phyloP scores from a whole-genome alignment of 2,797 vertebrate species.

The Falco peregrinus region DNA sequence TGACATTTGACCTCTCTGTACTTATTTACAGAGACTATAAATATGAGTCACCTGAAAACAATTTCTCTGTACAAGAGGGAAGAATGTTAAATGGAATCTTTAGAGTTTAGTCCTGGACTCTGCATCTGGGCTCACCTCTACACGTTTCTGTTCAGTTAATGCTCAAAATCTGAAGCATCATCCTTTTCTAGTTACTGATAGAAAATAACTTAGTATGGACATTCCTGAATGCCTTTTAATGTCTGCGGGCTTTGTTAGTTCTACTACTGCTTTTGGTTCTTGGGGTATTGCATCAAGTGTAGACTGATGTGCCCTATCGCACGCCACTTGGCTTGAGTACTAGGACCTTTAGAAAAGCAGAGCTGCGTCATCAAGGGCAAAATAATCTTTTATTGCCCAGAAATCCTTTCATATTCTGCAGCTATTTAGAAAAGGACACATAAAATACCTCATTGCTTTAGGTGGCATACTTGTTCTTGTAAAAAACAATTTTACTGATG shows the following conservation, averaged over 20 bases:
- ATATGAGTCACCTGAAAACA: background rate
- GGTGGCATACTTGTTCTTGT: background rate
- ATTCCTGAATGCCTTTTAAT: background rate
- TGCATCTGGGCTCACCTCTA: background rate
- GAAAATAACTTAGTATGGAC: background rate
- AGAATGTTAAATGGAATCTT: background rate
- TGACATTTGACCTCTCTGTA: background rate
- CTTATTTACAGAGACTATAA: background rate
- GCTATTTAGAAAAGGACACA: background rate
- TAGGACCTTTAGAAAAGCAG: background rate
- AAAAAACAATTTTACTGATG: background rate
- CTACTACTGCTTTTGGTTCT: background rate
- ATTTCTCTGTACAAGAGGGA: background rate
- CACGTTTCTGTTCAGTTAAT: fast-evolving
- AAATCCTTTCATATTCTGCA: background rate
- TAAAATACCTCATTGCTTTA: fast-evolving
- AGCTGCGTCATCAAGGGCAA: background rate
- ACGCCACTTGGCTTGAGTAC: background rate
- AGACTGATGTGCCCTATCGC: background rate
- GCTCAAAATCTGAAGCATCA: background rate
- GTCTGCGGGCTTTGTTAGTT: background rate
- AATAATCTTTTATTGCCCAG: background rate
- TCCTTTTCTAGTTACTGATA: background rate
- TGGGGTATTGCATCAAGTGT: background rate
- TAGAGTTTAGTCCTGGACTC: background rate